Percentiles rank a stretch among this genome's conserved stretches.
These are phyloP conservation scores for Drosophila asahinai DNA, from an alignment of 1,140 invertebrate species.

Conservation along the genomic window DNA sequence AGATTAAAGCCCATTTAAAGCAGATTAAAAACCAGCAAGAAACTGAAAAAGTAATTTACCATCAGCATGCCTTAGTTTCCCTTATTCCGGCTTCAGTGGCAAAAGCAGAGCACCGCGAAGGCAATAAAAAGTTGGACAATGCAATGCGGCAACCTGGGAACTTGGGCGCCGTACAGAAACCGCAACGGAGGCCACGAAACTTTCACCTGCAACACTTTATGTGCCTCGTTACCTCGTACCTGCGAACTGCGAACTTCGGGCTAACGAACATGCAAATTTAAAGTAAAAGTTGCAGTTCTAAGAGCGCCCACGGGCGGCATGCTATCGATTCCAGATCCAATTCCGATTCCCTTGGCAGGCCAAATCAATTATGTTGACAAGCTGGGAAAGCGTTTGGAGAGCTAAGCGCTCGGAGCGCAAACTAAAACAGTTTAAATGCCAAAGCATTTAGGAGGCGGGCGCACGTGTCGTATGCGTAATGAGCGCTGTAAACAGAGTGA, in stretches of 20 bases:
- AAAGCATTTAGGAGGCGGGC: constrained; percentile 25
- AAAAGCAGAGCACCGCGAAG: constrained; percentile 24
- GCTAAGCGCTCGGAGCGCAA: constrained; percentile 2
- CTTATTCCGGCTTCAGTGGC: constrained; percentile 6
- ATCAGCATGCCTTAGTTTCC: constrained; percentile 1
- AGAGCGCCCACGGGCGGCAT: neutral
- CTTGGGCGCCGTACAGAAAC: constrained; percentile 25
- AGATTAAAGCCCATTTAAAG: neutral
- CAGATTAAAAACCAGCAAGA: constrained; percentile 13
- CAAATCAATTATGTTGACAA: constrained; percentile 49
- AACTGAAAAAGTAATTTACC: constrained; percentile 15
- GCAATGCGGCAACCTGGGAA: constrained; percentile 34
- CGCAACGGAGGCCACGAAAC: constrained; percentile 41
- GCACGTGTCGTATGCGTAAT: constrained; percentile 51
- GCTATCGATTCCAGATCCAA: constrained; percentile 19
- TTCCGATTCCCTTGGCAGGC: constrained; percentile 7
- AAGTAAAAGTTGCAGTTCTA: constrained; percentile 10
- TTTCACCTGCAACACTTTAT: constrained; percentile 45
- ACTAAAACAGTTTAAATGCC: constrained; percentile 23
- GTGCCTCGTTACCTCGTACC: constrained; percentile 22
- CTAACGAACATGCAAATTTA: constrained; percentile 28
- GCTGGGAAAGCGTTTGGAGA: neutral
- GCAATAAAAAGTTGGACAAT: constrained; percentile 49
- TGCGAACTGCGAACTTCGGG: constrained; percentile 4
- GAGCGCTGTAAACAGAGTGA: constrained; percentile 22